Evolutionary conservation across 2,888 invertebrate species (phyloP).

Genomic region (Steromphala cineraria): DNA sequence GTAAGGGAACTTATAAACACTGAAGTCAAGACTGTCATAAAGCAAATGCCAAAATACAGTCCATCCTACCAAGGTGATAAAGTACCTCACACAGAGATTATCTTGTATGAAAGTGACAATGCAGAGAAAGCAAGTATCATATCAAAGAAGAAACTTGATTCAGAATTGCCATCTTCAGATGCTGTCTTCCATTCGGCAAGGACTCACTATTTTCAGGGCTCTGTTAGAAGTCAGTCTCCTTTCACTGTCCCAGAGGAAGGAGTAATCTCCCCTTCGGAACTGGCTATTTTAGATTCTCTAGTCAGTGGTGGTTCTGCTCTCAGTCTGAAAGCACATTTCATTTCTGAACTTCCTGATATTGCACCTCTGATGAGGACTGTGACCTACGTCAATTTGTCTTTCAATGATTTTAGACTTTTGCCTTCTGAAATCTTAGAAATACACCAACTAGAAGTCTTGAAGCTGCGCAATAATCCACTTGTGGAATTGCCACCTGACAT

Average conservation of each 20-base stretch:
- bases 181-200: slow-evolving; percentile 62
- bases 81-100: slow-evolving; percentile 71
- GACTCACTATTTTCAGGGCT: slow-evolving; percentile 68
- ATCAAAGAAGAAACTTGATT: slow-evolving; percentile 44
- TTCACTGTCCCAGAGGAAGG: slow-evolving; percentile 64
- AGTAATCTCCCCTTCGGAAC: slow-evolving; percentile 68
- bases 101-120: slow-evolving; percentile 67
- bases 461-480: slow-evolving; percentile 72
- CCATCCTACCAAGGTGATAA: slow-evolving; percentile 49
- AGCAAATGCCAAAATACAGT: slow-evolving; percentile 67
- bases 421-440: slow-evolving; percentile 68
- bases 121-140: slow-evolving; percentile 48
- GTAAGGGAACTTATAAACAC: slow-evolving; percentile 63
- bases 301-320: slow-evolving; percentile 71
- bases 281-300: slow-evolving; percentile 72
- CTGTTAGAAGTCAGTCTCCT: slow-evolving; percentile 65
- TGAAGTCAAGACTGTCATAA: slow-evolving; percentile 67
- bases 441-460: slow-evolving; percentile 65
- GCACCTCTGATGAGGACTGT: slow-evolving; percentile 64
- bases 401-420: slow-evolving; percentile 72
- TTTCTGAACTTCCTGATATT: slow-evolving; percentile 69
- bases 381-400: slow-evolving; percentile 72
- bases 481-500: slow-evolving; percentile 68
- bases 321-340: slow-evolving; percentile 74
- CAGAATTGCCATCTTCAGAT: slow-evolving; percentile 62